phyloP scores from a whole-genome alignment of 2,113 vertebrate genomes.

The Gymnarchus niloticus region DNA sequence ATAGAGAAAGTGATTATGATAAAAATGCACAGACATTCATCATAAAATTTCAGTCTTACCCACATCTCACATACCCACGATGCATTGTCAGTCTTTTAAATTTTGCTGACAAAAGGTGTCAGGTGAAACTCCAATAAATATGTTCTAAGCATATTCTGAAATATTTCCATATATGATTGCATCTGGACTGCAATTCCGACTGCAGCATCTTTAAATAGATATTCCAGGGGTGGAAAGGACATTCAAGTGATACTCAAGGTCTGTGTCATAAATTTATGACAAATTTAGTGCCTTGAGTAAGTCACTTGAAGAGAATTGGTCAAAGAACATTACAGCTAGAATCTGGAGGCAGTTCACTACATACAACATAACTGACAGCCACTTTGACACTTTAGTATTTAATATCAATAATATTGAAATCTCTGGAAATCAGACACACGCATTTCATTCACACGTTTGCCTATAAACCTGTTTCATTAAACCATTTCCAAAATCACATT shows the following conservation, averaged over 20 bases:
- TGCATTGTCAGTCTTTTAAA: neutral
- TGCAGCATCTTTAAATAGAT: conserved; percentile 2
- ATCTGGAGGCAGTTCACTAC: neutral
- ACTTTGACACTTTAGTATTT: neutral
- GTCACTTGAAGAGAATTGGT: neutral
- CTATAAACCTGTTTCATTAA: conserved; percentile 6
- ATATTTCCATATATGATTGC: neutral
- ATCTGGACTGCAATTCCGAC: neutral
- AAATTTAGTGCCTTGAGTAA: neutral
- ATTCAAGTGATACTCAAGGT: neutral
- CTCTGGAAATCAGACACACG: neutral
- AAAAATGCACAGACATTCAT: neutral
- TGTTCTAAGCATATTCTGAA: neutral
- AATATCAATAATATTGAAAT: conserved; percentile 3
- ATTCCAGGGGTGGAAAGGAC: neutral
- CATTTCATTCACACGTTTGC: conserved; percentile 7
- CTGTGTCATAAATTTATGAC: neutral
- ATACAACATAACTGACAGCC: neutral
- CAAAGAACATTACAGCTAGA: neutral
- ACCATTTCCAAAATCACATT: conserved; percentile 9
- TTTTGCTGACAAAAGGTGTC: conserved; percentile 11
- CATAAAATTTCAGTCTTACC: neutral
- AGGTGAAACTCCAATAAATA: neutral
- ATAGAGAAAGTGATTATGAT: neutral
- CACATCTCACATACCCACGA: neutral